Evolutionary conservation across 2,113 vertebrate genomes (phyloP).

Genomic region (Dryoscopus gambensis): DNA sequence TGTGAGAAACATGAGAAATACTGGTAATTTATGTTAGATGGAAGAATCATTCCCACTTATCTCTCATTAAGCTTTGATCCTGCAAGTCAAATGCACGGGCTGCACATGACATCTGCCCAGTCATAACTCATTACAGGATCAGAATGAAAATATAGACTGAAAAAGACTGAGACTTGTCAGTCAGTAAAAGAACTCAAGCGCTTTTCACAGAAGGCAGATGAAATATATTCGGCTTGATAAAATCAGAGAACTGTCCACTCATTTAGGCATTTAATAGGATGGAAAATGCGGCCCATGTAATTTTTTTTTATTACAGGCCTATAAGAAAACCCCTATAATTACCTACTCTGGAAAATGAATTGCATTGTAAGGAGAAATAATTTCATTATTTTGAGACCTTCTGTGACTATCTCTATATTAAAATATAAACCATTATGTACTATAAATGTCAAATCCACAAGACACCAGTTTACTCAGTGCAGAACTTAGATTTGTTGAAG

Average conservation of each 20-base stretch:
- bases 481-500: neutral
- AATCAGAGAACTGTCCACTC: neutral
- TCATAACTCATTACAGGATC: neutral
- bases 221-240: conserved; percentile 2
- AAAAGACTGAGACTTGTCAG: neutral
- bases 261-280: neutral
- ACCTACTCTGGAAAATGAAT: neutral
- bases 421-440: neutral
- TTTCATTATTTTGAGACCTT: neutral
- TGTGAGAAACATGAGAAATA: neutral
- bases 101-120: neutral
- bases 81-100: neutral
- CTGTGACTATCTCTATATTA: neutral
- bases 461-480: neutral
- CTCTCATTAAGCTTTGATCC: neutral
- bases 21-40: neutral
- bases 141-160: neutral
- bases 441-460: neutral
- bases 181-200: neutral
- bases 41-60: neutral
- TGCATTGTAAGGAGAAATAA: neutral
- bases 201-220: neutral
- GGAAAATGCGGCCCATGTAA: neutral
- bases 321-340: neutral
- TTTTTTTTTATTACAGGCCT: neutral